Percentiles rank a stretch among this genome's conserved stretches.
Conservation (phyloP, 2,888 invertebrate species). For the Amphipyra berbera region DNA sequence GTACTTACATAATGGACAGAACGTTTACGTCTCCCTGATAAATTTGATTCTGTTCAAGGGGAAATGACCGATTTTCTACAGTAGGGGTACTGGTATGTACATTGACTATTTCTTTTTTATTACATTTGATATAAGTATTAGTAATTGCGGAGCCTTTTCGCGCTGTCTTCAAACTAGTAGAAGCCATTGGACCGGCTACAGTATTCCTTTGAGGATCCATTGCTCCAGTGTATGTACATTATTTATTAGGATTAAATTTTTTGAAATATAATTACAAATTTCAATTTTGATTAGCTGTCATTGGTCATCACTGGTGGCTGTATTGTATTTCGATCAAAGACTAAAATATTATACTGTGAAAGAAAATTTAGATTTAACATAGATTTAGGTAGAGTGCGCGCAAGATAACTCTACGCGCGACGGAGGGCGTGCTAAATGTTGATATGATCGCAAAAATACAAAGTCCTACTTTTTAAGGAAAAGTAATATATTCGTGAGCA, state of each 20-base stretch:
- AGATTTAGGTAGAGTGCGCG: no score
- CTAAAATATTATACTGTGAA: no score
- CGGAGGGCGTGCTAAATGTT: no score
- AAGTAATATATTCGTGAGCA: no score
- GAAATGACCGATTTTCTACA: constrained; percentile 72
- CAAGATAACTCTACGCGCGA: no score
- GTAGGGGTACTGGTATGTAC: constrained; percentile 80
- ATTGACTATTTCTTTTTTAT: constrained; percentile 76
- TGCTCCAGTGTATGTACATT: not conserved
- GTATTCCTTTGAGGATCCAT: constrained; percentile 81
- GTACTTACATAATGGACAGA: constrained; percentile 79
- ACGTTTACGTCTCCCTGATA: constrained; percentile 82
- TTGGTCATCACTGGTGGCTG: constrained; percentile 1
- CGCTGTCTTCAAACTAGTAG: constrained; percentile 69
- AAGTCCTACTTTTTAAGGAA: no score
- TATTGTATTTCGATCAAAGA: no score
- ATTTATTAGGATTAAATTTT: constrained; percentile 5
- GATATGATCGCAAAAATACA: no score
- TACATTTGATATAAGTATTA: constrained; percentile 64
- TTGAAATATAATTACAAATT: not conserved
- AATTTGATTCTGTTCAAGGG: constrained; percentile 77
- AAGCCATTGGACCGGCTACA: constrained; percentile 77
- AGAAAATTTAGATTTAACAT: no score
- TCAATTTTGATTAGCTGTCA: constrained; percentile 40
- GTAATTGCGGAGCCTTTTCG: constrained; percentile 74